Conservation (phyloP, 2,113 vertebrate species). For the human region GRCh38 chrX:12730001-12730500, state of each 20-base stretch:
- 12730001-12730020: constrained; percentile 53
- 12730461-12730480: neutral
- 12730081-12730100: constrained; percentile 37
- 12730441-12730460: neutral
- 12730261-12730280: neutral
- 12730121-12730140: constrained; percentile 37
- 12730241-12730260: neutral
- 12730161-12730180: constrained; percentile 55
- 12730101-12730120: constrained; percentile 45
- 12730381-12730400: neutral
- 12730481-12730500: no score
- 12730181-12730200: neutral
- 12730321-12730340: neutral
- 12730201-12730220: constrained; percentile 39
- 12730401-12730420: neutral
- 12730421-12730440: neutral
- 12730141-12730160: constrained; percentile 33
- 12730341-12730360: neutral
- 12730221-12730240: neutral
- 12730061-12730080: constrained; percentile 23
- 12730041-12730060: constrained; percentile 32
- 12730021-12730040: constrained; percentile 54
- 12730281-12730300: neutral
- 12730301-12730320: neutral
- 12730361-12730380: neutral